A percentile compares a stretch with the other conserved stretches of the same genome.
Evolutionary conservation across 2,797 vertebrate genomes (phyloP).

Genomic region (Gila robusta): DNA sequence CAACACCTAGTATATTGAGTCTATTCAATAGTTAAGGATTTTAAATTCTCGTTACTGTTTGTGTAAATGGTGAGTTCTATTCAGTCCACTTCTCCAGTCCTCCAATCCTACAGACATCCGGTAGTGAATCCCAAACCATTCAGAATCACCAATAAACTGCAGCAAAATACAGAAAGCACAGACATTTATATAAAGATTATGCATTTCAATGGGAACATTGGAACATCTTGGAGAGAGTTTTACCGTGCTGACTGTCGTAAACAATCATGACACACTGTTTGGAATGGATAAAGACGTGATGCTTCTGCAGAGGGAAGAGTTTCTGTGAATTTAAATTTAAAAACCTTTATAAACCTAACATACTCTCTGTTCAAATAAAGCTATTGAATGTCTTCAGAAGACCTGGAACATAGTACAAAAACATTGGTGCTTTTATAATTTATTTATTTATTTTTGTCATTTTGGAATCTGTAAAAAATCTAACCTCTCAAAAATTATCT

Average conservation of each 20-base stretch:
- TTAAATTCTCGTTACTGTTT: not conserved
- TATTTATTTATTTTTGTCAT: not conserved
- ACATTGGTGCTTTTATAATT: not conserved
- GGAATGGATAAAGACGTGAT: not conserved
- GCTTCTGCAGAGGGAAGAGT: not conserved
- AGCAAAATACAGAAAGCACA: not conserved
- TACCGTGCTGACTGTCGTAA: not conserved
- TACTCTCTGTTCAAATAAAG: not conserved
- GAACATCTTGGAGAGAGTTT: constrained; percentile 1
- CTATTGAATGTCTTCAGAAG: not conserved
- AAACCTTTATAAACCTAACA: not conserved
- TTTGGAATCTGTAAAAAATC: not conserved
- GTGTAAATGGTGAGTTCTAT: not conserved
- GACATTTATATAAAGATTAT: not conserved
- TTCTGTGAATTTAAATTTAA: not conserved
- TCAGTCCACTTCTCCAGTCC: not conserved
- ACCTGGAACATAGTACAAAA: not conserved
- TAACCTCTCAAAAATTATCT: too few species aligned
- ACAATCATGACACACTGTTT: not conserved
- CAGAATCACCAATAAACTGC: not conserved
- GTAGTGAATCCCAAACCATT: not conserved
- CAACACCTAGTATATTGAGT: not conserved
- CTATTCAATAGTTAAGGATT: not conserved
- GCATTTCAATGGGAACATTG: not conserved
- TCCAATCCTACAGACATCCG: not conserved